Conservation (phyloP, 2,113 vertebrate genomes). For the Cinclus cinclus region DNA sequence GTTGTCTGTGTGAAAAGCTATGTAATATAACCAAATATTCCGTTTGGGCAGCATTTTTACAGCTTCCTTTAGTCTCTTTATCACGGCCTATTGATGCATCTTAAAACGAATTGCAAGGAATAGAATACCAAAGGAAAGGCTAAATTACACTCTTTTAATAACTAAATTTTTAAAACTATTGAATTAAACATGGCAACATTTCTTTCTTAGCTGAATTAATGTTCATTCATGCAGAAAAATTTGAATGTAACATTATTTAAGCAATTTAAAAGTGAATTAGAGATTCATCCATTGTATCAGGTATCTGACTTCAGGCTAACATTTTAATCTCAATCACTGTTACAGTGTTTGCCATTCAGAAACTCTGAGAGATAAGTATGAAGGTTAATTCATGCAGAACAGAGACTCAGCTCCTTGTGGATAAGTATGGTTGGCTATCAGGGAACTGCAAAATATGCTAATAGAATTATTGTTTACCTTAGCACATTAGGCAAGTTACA, state of each 20-base stretch:
- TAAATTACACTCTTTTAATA: slow-evolving; percentile 32
- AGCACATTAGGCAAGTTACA: not conserved
- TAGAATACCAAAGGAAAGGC: slow-evolving; percentile 19
- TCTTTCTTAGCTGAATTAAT: slow-evolving; percentile 49
- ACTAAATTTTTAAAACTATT: slow-evolving; percentile 44
- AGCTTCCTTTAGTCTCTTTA: not conserved
- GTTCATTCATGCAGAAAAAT: slow-evolving; percentile 45
- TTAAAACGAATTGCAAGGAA: not conserved
- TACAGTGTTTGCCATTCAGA: slow-evolving; percentile 35
- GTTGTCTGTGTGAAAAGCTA: not conserved
- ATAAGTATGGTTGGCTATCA: not conserved
- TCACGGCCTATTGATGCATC: not conserved
- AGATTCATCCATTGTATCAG: slow-evolving; percentile 46
- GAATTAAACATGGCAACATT: slow-evolving; percentile 63
- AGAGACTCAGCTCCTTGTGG: not conserved
- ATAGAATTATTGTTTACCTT: not conserved
- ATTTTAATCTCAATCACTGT: slow-evolving; percentile 43
- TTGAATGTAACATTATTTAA: slow-evolving; percentile 53
- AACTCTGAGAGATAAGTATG: slow-evolving; percentile 2
- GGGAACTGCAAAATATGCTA: not conserved
- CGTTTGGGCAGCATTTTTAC: not conserved
- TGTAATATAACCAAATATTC: not conserved
- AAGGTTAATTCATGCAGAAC: slow-evolving; percentile 52
- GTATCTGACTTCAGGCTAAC: slow-evolving; percentile 58
- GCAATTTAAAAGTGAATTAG: slow-evolving; percentile 66